These are phyloP conservation scores for Chaenocephalus aceratus DNA, from an alignment of 2,113 vertebrate genomes.

Conservation along the genomic window DNA sequence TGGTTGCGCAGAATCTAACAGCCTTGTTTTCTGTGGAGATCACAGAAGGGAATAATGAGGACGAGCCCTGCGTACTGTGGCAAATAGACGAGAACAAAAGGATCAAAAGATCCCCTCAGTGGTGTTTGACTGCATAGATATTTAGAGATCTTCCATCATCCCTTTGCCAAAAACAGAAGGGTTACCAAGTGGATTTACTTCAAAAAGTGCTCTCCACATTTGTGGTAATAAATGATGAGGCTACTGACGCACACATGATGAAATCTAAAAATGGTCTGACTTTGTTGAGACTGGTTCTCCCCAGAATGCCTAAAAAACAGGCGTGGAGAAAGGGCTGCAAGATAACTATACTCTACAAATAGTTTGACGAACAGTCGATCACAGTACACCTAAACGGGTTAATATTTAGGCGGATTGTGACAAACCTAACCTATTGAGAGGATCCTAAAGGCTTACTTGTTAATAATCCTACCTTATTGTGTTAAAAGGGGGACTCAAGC, in stretches of 20 bases:
- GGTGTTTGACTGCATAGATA: neutral
- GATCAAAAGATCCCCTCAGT: neutral
- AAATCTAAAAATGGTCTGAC: neutral
- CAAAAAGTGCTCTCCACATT: neutral
- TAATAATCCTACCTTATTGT: too few species aligned
- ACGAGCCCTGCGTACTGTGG: neutral
- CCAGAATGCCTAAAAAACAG: neutral
- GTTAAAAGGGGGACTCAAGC: too few species aligned
- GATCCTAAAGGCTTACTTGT: too few species aligned
- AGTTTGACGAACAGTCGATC: neutral
- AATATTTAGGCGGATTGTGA: too few species aligned
- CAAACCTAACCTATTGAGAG: too few species aligned
- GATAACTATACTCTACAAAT: neutral
- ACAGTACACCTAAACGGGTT: too few species aligned
- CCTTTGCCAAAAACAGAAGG: neutral
- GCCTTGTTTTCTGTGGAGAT: neutral
- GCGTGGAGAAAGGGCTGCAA: neutral
- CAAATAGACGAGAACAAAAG: neutral
- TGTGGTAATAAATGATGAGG: neutral
- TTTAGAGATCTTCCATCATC: neutral
- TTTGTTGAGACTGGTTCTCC: neutral
- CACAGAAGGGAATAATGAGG: constrained; percentile 6
- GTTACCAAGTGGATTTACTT: neutral
- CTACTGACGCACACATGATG: neutral
- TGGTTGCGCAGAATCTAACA: neutral